Percentiles rank a stretch among this genome's conserved stretches.
Evolutionary conservation across 2,888 invertebrate species (phyloP).

Genomic region (Synergus laeviventris): DNA sequence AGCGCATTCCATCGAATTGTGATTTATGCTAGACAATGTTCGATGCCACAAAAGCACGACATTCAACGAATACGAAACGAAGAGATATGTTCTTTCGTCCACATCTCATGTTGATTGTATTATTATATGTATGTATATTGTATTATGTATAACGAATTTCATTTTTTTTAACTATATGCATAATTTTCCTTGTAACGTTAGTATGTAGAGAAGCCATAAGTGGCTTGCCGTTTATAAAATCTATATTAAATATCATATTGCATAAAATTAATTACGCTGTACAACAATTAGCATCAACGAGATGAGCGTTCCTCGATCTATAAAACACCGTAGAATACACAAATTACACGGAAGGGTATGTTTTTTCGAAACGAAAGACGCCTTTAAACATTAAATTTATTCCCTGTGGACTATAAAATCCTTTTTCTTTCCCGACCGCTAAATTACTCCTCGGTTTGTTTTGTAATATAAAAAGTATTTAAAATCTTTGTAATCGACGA

Average conservation of each 20-base stretch:
- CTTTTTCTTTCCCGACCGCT: background rate
- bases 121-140: background rate
- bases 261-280: slow-evolving; percentile 52
- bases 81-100: slow-evolving; percentile 13
- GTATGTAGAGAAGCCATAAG: slow-evolving; percentile 32
- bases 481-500: slow-evolving; percentile 30
- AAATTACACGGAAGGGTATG: slow-evolving; percentile 26
- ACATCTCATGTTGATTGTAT: background rate
- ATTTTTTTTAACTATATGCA: slow-evolving; percentile 19
- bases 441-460: slow-evolving; percentile 38
- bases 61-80: slow-evolving; percentile 23
- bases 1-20: slow-evolving; percentile 11
- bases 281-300: slow-evolving; percentile 44
- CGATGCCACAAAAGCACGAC: slow-evolving; percentile 10
- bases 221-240: slow-evolving; percentile 48
- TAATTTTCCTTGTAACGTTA: slow-evolving; percentile 37
- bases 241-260: slow-evolving; percentile 52
- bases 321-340: slow-evolving; percentile 47
- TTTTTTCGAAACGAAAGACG: slow-evolving; percentile 24
- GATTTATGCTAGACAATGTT: slow-evolving; percentile 2
- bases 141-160: slow-evolving; percentile 25
- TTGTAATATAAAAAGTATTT: slow-evolving; percentile 44
- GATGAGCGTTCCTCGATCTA: slow-evolving; percentile 45
- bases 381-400: slow-evolving; percentile 19
- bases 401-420: background rate